Conservation (phyloP, 2,113 vertebrate genomes). For the Pseudopipra pipra region DNA sequence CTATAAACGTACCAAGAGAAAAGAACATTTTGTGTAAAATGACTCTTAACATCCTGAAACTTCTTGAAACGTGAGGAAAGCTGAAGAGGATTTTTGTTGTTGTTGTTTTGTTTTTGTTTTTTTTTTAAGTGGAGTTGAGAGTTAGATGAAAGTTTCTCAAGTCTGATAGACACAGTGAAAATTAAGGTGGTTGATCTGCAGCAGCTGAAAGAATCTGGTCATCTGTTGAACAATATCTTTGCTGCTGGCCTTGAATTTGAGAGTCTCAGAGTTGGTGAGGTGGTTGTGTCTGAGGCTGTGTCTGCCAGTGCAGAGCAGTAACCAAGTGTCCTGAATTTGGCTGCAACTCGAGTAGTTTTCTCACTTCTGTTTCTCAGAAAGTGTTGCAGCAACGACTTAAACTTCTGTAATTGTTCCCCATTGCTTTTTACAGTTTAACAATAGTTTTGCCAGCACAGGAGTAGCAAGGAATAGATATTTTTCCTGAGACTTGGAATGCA, state of each 20-base stretch:
- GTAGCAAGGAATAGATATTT: not conserved
- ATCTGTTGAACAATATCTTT: not conserved
- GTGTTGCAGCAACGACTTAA: not conserved
- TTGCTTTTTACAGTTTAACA: not conserved
- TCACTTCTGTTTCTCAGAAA: slow-evolving; percentile 16
- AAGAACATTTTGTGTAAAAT: not conserved
- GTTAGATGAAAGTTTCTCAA: not conserved
- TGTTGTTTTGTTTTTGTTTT: too few species aligned
- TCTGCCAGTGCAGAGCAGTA: not conserved
- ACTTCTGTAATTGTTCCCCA: slow-evolving; percentile 33
- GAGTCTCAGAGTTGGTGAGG: not conserved
- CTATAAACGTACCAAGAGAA: not conserved
- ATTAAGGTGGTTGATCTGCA: not conserved
- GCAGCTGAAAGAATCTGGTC: not conserved
- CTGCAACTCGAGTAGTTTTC: not conserved
- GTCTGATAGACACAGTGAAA: not conserved
- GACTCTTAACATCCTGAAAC: not conserved
- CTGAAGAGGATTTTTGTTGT: not conserved
- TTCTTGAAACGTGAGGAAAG: not conserved
- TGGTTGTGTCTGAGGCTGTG: not conserved
- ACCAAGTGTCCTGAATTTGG: not conserved
- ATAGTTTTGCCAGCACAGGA: not conserved
- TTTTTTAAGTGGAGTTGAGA: not conserved
- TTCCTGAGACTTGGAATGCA: not conserved
- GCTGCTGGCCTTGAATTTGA: not conserved